Conservation (phyloP, 2,797 vertebrate genomes). For the Danio albolineatus region DNA sequence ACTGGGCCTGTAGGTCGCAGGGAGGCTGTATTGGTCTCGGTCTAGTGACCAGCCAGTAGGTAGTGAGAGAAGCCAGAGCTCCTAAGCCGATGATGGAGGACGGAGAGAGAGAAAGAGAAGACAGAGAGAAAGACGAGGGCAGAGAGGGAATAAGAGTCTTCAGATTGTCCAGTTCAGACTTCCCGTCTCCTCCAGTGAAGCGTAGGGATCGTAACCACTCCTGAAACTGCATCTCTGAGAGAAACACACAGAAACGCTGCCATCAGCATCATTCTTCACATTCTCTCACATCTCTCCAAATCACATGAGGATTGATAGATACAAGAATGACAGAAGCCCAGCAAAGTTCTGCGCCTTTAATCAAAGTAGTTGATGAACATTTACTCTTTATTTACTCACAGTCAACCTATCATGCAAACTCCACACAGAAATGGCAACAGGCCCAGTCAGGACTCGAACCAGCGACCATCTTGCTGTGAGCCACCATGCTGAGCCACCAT, state of each 20-base stretch:
- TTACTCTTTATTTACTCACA: no score
- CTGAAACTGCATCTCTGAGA: conserved; percentile 79
- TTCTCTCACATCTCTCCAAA: neutral
- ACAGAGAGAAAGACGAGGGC: conserved; percentile 65
- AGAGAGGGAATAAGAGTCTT: conserved; percentile 71
- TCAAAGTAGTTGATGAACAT: no score
- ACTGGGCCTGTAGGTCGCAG: conserved; percentile 80
- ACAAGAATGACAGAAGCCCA: no score
- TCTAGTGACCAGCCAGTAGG: conserved; percentile 80
- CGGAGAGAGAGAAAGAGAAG: conserved; percentile 67
- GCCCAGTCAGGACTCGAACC: no score
- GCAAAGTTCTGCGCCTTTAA: no score
- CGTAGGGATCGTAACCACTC: conserved; percentile 79
- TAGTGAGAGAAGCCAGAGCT: conserved; percentile 80
- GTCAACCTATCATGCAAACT: no score
- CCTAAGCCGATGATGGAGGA: conserved; percentile 80
- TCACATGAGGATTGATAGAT: neutral
- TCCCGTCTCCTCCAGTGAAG: conserved; percentile 65
- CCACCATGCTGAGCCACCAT: no score
- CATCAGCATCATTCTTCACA: neutral
- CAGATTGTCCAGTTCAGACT: conserved; percentile 69
- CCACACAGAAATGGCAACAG: no score
- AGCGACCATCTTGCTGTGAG: no score
- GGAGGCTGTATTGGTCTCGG: conserved; percentile 77
- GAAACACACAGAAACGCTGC: conserved; percentile 10